These are phyloP conservation scores for Silurus aristotelis DNA, from an alignment of 2,797 vertebrate genomes.

Conservation along the genomic window DNA sequence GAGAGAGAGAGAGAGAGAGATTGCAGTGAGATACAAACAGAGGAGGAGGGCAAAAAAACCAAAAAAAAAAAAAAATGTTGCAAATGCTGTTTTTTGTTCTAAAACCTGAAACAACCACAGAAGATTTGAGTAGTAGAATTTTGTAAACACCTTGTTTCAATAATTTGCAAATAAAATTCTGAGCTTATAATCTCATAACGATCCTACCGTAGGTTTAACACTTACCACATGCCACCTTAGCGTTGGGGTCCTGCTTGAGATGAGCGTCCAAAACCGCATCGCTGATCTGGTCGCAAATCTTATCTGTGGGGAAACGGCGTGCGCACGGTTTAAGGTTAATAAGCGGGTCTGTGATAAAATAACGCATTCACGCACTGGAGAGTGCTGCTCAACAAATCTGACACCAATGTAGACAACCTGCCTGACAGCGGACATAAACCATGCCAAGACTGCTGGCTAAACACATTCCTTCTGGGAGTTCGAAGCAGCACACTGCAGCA, in stretches of 20 bases:
- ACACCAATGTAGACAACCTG: neutral
- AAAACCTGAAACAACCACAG: neutral
- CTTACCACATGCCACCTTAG: conserved; percentile 96
- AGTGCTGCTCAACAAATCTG: neutral
- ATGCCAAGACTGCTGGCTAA: neutral
- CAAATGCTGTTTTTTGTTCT: neutral
- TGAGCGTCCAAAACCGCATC: conserved; percentile 94
- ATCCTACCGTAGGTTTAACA: conserved; percentile 13
- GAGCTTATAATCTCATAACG: neutral
- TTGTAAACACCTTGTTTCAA: no score
- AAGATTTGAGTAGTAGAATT: neutral
- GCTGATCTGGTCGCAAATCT: conserved; percentile 95
- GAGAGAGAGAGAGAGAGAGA: neutral
- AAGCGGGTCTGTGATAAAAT: neutral
- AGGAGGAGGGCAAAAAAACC: no score
- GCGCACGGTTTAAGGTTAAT: neutral
- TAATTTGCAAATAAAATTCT: no score
- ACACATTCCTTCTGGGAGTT: neutral
- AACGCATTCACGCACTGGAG: no score
- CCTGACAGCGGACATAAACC: neutral
- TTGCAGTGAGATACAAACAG: neutral
- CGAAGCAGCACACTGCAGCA: neutral
- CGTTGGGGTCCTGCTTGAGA: conserved; percentile 89
- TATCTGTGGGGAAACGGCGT: conserved; percentile 74
- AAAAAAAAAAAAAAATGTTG: no score